Conservation (phyloP, 2,797 vertebrate genomes). For the Syncerus caffer region DNA sequence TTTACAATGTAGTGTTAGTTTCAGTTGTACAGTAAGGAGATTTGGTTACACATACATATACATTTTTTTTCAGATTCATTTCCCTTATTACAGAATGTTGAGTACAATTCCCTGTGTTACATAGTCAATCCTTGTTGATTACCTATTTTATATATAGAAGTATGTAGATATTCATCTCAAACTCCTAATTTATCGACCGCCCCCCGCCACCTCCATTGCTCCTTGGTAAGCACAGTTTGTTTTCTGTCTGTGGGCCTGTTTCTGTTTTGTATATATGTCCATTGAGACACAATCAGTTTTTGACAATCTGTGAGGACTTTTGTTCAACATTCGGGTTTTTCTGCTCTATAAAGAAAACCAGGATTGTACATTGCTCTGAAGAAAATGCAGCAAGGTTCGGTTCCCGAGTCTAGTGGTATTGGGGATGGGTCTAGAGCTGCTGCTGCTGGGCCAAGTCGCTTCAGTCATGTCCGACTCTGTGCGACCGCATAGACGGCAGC, state of each 20-base stretch:
- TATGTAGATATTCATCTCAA: neutral
- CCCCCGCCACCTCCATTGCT: fast-evolving
- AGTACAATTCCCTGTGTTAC: neutral
- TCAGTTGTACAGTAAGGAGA: neutral
- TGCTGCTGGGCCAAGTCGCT: too few species aligned
- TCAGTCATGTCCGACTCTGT: too few species aligned
- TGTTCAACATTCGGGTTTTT: neutral
- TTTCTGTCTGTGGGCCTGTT: neutral
- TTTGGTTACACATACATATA: neutral
- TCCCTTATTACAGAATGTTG: neutral
- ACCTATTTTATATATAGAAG: neutral
- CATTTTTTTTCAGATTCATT: neutral
- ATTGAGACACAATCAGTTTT: neutral
- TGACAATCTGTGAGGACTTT: neutral
- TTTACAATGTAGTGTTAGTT: neutral
- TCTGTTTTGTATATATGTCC: neutral
- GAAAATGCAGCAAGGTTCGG: neutral
- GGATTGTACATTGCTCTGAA: neutral
- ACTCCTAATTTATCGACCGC: neutral
- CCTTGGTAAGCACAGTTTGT: neutral
- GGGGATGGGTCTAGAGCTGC: too few species aligned
- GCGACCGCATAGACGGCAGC: fast-evolving
- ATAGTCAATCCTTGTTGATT: neutral
- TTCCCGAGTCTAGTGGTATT: neutral
- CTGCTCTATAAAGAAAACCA: neutral